Base-by-base conservation (phyloP, 2,797 vertebrate species). In the Acridotheres tristis region DNA sequence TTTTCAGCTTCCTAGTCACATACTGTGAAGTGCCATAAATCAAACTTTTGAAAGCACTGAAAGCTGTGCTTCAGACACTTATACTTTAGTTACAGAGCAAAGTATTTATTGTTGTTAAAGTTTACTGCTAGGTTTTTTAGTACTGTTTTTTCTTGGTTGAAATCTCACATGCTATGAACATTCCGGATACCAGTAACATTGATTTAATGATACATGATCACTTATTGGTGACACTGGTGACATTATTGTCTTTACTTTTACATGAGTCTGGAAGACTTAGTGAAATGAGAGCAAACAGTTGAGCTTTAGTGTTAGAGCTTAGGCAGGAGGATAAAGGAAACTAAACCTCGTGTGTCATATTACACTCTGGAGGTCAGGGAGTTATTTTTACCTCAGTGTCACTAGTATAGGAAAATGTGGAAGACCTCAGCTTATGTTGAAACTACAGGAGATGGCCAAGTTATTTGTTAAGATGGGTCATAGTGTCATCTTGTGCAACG, bases 301-400 rank as follows among this genome's bases (percentile, higher is more conserved):
- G 54, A 19, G 16, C 50, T 53, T 87, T 40, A 72, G 0, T 80
- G 50, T 32, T 48, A 57, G 74, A 65, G 53, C 78, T 72, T n/a
- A 11, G 38, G 67, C 67, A 63, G 59, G 36, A 30, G 26, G 40
- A 71, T 78, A 81, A 84, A 82, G 54, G 65, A 89, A 82, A 74
- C 58, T 50, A 30, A 93, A 78, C 23, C 65, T 83, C 10, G 0
- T 15, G 89, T 85, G 51, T 95, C 68, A 42, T 12, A 6, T 93
- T 92, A 80, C 89, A 58, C 54, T 40, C 18, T 21, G 38, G 65
- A 87, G 72, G 23, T 68, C 92, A 93, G 34, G 16, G 68, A 85
- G 90, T 48, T 93, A 89, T 88, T 96, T 97, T 94, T 96, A 90
- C 30, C 43, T 85, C 26, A 1, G 38, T 80, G 75, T 58, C 57